Base-by-base conservation (phyloP, 2,113 vertebrate species). In the Dissostichus mawsoni region DNA sequence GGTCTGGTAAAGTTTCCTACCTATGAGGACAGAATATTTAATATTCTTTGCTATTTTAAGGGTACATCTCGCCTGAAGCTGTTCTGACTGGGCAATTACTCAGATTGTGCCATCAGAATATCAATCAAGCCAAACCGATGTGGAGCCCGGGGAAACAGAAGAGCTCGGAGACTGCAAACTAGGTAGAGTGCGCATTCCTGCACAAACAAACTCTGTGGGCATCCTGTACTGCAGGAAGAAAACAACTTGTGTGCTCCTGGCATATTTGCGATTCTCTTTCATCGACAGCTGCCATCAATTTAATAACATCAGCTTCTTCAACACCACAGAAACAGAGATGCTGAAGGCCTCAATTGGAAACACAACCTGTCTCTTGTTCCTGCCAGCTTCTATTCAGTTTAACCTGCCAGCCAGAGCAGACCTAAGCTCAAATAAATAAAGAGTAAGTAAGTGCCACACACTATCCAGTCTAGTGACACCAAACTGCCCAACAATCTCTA, bases 21-120 rank as follows among this genome's bases (percentile, higher is more conserved):
- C 79, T 25, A 4, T 20, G 48, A 78, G 83, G 80, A 87, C 76
- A 82, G 75, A 80, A 74, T 76, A 64, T 83, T 79, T 88, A 41
- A 52, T 11, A 71, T 73, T 8, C 36, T 77, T 70, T 78, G 61
- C 50, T 57, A 67, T 68, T 71, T 80, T 80, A 82, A 76, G 52
- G 71, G 50, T 66, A 77, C 68, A 75, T 57, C 23, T 80, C 17
- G 70, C 83, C 78, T n/a, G 29, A 65, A 86, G 83, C 76, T 23
- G 51, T 63, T 79, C 48, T 87, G 85, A 82, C 58, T 69, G 73
- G n/a, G 70, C 84, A 82, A 45, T 64, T 76, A 78, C 63, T 90
- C 71, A 63, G 45, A 76, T 66, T 65, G 56, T 81, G 63, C 64
- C 11, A 10, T 70, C 64, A 16, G 78, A 86, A 89, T 89, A 78